Percentiles rank a stretch among this genome's conserved stretches.
phyloP scores from a whole-genome alignment of 2,888 invertebrate species.

The Cybosia mesomella region DNA sequence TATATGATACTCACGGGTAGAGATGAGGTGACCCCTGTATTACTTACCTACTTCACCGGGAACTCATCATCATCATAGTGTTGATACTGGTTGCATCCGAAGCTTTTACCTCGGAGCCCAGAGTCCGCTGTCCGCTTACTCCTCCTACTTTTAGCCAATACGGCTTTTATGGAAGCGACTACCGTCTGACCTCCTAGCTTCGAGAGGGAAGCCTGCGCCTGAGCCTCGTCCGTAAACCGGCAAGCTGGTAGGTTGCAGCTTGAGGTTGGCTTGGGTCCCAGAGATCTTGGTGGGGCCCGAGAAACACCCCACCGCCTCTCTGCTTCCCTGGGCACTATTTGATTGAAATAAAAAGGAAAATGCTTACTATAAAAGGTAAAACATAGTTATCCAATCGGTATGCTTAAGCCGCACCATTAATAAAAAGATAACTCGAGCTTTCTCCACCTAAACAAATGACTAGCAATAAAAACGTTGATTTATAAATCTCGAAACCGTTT shows the following conservation, averaged over 20 bases:
- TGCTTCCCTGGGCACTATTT: no score
- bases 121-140: background rate
- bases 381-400: background rate
- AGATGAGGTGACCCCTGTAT: background rate
- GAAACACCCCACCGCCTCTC: no score
- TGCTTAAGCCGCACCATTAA: background rate
- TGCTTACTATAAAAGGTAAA: background rate
- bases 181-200: no score
- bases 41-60: background rate
- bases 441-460: slow-evolving; percentile 7
- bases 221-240: no score
- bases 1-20: background rate
- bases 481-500: slow-evolving; percentile 3
- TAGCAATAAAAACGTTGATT: slow-evolving; percentile 6
- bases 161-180: no score
- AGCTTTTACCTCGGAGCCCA: background rate
- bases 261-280: background rate
- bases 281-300: background rate
- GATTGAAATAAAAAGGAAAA: background rate
- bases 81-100: no score
- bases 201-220: no score
- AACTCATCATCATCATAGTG: no score
- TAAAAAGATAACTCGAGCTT: background rate
- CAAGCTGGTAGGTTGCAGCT: no score
- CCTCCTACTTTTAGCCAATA: background rate